Evolutionary conservation across 1,140 invertebrate species (phyloP).

Genomic region (Chrysoperla carnea): DNA sequence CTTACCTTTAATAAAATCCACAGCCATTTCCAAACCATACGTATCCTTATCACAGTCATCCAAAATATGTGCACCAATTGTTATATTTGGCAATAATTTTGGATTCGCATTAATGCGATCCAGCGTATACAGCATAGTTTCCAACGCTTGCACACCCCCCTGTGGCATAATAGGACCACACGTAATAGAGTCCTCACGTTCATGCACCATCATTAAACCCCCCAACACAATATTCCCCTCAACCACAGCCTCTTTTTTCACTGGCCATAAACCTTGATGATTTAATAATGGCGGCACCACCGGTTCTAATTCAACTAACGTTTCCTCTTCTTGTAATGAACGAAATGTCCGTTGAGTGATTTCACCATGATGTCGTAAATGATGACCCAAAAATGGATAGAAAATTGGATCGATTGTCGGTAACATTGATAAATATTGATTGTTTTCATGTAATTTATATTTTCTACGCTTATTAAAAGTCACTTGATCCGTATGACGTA

Average conservation of each 20-base stretch:
- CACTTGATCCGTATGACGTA: too few relatives aligned
- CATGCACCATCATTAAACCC: constrained; percentile 88
- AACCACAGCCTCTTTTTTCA: constrained; percentile 69
- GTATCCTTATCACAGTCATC: constrained; percentile 88
- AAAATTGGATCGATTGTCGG: too few relatives aligned
- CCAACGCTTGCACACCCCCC: constrained; percentile 67
- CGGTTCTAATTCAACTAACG: background rate
- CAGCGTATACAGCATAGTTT: constrained; percentile 74
- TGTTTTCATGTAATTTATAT: too few relatives aligned
- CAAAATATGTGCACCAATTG: constrained; percentile 63
- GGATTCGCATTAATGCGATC: constrained; percentile 50
- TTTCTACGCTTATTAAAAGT: too few relatives aligned
- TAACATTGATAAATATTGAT: too few relatives aligned
- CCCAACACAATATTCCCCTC: constrained; percentile 73
- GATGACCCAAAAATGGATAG: too few relatives aligned
- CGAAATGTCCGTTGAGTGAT: background rate
- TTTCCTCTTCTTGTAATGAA: background rate
- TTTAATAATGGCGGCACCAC: constrained; percentile 1
- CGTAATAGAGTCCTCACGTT: constrained; percentile 55
- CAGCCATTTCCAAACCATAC: constrained; percentile 79
- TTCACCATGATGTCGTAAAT: too few relatives aligned
- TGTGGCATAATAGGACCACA: constrained; percentile 82
- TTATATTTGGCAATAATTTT: constrained; percentile 43
- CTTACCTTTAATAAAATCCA: constrained; percentile 88
- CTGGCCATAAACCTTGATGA: constrained; percentile 42